phyloP scores from a whole-genome alignment of 2,888 invertebrate genomes.

The Phengaris arion region DNA sequence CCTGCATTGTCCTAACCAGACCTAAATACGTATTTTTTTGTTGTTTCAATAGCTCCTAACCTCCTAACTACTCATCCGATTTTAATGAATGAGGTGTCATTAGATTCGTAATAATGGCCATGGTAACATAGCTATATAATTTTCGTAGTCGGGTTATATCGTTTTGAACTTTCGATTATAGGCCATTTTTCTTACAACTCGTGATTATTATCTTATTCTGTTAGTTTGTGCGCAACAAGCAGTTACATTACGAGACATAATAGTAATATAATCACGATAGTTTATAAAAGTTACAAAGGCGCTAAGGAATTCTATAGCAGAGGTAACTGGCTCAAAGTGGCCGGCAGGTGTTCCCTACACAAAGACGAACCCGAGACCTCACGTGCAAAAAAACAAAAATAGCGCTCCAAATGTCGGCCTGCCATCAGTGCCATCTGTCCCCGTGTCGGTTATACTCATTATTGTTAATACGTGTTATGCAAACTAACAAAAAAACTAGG shows the following conservation, averaged over 20 bases:
- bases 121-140: no score
- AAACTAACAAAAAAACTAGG: conserved; percentile 46
- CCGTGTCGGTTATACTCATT: conserved; percentile 37
- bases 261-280: conserved; percentile 17
- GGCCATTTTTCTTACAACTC: no score
- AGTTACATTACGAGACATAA: background rate
- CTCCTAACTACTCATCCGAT: no score
- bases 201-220: no score
- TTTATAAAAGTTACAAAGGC: conserved; percentile 23
- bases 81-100: no score
- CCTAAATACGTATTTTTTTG: no score
- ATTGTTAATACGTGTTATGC: conserved; percentile 12
- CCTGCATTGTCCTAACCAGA: no score
- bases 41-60: no score
- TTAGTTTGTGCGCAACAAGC: background rate
- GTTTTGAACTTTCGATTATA: no score
- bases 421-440: conserved; percentile 73
- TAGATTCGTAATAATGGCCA: no score
- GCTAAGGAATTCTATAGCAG: conserved; percentile 45
- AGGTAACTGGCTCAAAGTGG: conserved; percentile 48
- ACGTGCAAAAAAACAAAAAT: conserved; percentile 60
- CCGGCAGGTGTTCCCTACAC: conserved; percentile 66
- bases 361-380: conserved; percentile 56
- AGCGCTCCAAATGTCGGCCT: conserved; percentile 61
- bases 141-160: no score